Evolutionary conservation across 2,113 vertebrate genomes (phyloP), one percentile per base, ranked within the genome.

Genomic region (Salminus brasiliensis): DNA sequence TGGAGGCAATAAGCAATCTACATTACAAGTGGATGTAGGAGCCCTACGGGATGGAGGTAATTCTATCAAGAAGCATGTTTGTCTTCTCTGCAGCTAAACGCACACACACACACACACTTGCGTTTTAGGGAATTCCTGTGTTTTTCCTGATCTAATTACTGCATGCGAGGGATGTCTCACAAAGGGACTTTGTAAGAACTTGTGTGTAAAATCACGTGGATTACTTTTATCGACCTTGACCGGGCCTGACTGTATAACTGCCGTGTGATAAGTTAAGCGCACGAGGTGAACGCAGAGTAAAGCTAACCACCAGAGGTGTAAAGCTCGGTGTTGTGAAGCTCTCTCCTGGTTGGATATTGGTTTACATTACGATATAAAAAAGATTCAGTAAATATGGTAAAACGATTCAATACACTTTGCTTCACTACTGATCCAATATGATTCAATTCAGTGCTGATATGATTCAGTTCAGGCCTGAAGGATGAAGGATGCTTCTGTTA

Each of bases 101-200:
- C 2, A 59, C 39, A 63, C 21, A 43, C 52, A 76, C 4, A 67
- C 39, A 74, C 7, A 57, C 49, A 75, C 60, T 72, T 72, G 65
- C 72, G 57, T 41, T 25, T 32, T 32, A 43, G 53, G 34, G 43
- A 30, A 66, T 72, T 77, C n/a, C 34, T 66, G 30, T 9, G 25
- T 78, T 65, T 52, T 77, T 53, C 23, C 43, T 29, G 27, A 11
- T 70, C n/a, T 70, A 39, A 78, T 78, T 71, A n/a, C n/a, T n/a
- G n/a, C n/a, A 62, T 43, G 43, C 16, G 10, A 79, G 60, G 16
- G 5, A 21, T 52, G 32, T 74, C 43, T 63, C 53, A 53, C 6
- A 30, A 47, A 47, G 60, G 32, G 47, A n/a, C 52, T 60, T n/a
- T 30, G 23, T 62, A 25, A 52, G 25, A 41, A 67, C 65, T 18